phyloP scores from a whole-genome alignment of 2,113 vertebrate species.

The Percina caprodes region DNA sequence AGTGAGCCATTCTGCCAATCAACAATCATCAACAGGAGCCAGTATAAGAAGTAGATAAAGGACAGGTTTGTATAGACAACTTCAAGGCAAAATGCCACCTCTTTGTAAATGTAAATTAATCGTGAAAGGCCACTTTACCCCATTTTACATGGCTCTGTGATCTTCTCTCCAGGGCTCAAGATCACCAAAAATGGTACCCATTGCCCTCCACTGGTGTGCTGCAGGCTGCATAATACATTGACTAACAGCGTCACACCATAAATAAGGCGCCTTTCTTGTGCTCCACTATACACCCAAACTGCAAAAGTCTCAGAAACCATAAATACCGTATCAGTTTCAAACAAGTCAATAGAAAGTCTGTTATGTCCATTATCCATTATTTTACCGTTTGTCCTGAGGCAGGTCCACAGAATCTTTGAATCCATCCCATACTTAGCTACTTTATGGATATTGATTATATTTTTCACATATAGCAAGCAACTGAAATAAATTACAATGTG shows the following conservation, averaged over 20 bases:
- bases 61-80: background rate
- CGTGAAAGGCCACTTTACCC: background rate
- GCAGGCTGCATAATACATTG: background rate
- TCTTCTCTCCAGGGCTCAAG: conserved; percentile 3
- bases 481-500: background rate
- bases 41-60: conserved; percentile 16
- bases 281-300: no score
- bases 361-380: background rate
- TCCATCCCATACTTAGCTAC: background rate
- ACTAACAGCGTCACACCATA: no score
- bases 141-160: background rate
- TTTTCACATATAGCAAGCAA: background rate
- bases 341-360: no score
- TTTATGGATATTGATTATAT: background rate
- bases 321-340: no score
- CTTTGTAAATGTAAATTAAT: background rate
- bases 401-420: no score
- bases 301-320: no score
- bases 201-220: conserved; percentile 21
- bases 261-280: no score
- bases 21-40: conserved; percentile 57
- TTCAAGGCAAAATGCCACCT: background rate
- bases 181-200: conserved; percentile 6
- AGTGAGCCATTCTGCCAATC: conserved; percentile 50
- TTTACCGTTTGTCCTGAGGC: background rate